Percentiles rank a stretch among this genome's conserved stretches.
These are phyloP conservation scores for Brachyrhaphis roseni DNA, from an alignment of 2,797 vertebrate genomes.

Conservation along the genomic window DNA sequence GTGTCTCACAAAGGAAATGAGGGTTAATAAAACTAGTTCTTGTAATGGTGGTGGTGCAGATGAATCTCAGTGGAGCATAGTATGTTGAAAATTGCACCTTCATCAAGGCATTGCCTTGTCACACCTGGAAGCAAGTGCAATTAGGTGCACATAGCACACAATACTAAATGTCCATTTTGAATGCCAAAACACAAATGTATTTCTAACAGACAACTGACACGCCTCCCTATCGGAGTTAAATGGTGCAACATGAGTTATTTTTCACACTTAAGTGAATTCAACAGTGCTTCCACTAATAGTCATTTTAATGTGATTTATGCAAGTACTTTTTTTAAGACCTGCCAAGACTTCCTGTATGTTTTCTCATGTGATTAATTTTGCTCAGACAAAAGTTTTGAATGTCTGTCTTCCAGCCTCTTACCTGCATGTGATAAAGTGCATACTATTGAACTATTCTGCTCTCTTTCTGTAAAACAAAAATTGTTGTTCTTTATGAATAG, in stretches of 20 bases:
- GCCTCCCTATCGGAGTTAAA: slow-evolving; percentile 4
- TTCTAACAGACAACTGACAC: slow-evolving; percentile 17
- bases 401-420: slow-evolving; percentile 39
- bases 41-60: slow-evolving; percentile 30
- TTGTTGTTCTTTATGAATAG: slow-evolving; percentile 45
- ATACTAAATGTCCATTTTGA: slow-evolving; percentile 27
- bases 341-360: slow-evolving; percentile 6
- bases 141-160: slow-evolving; percentile 58
- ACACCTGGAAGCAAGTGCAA: slow-evolving; percentile 68
- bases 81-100: slow-evolving; percentile 35
- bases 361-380: slow-evolving; percentile 17
- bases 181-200: slow-evolving; percentile 31
- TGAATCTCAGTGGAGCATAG: slow-evolving; percentile 59
- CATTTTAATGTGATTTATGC: slow-evolving; percentile 10
- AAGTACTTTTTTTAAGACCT: not conserved
- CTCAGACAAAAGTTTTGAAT: slow-evolving; percentile 36
- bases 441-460: slow-evolving; percentile 43
- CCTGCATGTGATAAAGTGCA: slow-evolving; percentile 65
- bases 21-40: slow-evolving; percentile 19
- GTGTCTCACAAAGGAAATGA: slow-evolving; percentile 7
- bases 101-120: slow-evolving; percentile 47
- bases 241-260: slow-evolving; percentile 20
- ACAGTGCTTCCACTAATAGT: slow-evolving; percentile 65
- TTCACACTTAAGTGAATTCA: slow-evolving; percentile 37
- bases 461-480: slow-evolving; percentile 30